phyloP scores from a whole-genome alignment of 2,797 vertebrate species.

The Sylvia borin region DNA sequence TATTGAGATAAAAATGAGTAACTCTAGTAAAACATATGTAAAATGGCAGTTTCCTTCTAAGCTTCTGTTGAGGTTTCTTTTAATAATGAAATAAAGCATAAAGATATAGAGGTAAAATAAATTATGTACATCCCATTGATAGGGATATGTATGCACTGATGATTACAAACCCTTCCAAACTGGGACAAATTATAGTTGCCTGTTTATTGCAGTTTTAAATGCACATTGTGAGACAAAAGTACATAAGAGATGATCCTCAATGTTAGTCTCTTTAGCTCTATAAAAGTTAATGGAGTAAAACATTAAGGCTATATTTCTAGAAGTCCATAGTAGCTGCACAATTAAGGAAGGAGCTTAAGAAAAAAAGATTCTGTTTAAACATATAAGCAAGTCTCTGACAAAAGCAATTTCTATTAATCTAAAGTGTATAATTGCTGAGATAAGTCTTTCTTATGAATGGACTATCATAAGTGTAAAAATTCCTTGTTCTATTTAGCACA shows the following conservation, averaged over 20 bases:
- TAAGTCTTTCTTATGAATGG: not conserved
- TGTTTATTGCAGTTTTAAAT: not conserved
- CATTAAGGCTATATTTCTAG: not conserved
- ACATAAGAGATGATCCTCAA: not conserved
- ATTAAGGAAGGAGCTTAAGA: not conserved
- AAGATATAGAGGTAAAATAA: not conserved
- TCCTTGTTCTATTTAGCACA: not conserved
- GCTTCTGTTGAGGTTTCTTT: not conserved
- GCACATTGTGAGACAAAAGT: not conserved
- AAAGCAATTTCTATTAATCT: not conserved
- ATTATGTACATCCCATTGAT: not conserved
- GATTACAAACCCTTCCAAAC: not conserved
- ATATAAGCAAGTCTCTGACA: not conserved
- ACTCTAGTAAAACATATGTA: not conserved
- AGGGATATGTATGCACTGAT: not conserved
- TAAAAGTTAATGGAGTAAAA: slow-evolving; percentile 33
- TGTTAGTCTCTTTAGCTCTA: not conserved
- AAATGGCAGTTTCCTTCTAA: not conserved
- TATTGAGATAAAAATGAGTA: not conserved
- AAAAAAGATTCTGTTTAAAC: not conserved
- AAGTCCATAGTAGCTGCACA: not conserved
- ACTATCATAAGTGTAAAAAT: not conserved
- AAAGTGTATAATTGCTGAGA: not conserved
- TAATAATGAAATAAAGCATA: not conserved
- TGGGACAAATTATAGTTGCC: not conserved